Conservation (phyloP, 1,140 invertebrate species). For the Bradynema listronoti region DNA sequence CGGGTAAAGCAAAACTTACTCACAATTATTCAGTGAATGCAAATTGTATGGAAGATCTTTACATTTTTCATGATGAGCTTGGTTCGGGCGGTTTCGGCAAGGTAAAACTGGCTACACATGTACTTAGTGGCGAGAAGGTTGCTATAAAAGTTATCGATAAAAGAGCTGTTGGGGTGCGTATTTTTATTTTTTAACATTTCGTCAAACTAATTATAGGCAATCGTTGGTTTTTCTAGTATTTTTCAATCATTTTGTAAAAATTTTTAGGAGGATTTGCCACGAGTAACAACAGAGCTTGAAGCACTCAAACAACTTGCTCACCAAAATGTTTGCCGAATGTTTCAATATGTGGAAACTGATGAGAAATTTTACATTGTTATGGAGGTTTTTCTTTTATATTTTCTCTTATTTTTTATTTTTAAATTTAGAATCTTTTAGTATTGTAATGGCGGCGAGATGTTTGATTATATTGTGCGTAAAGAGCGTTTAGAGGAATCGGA, state of each 20-base stretch:
- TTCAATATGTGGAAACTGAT: constrained; percentile 65
- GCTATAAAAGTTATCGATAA: constrained; percentile 83
- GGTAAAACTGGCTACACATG: constrained; percentile 72
- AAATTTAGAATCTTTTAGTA: too few relatives aligned
- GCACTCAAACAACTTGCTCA: constrained; percentile 73
- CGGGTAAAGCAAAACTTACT: too few relatives aligned
- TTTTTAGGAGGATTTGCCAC: constrained; percentile 69
- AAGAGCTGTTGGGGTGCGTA: constrained; percentile 66
- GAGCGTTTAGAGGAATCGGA: constrained; percentile 68
- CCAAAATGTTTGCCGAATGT: constrained; percentile 69
- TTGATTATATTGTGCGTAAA: constrained; percentile 75
- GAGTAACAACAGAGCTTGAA: constrained; percentile 72
- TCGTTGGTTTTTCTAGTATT: too few relatives aligned
- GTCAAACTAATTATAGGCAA: too few relatives aligned
- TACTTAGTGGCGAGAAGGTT: constrained; percentile 72
- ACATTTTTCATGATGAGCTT: constrained; percentile 28
- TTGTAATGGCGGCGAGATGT: constrained; percentile 74
- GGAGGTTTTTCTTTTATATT: constrained; percentile 62
- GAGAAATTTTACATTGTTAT: constrained; percentile 69
- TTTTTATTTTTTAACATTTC: constrained; percentile 8
- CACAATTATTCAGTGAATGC: constrained; percentile 21
- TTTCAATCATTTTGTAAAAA: constrained; percentile 43
- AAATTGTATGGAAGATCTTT: constrained; percentile 18
- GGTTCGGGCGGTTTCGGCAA: constrained; percentile 64
- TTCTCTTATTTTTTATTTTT: constrained; percentile 24